Base-by-base conservation (phyloP, 2,888 invertebrate species). In the Fabriciana adippe region DNA sequence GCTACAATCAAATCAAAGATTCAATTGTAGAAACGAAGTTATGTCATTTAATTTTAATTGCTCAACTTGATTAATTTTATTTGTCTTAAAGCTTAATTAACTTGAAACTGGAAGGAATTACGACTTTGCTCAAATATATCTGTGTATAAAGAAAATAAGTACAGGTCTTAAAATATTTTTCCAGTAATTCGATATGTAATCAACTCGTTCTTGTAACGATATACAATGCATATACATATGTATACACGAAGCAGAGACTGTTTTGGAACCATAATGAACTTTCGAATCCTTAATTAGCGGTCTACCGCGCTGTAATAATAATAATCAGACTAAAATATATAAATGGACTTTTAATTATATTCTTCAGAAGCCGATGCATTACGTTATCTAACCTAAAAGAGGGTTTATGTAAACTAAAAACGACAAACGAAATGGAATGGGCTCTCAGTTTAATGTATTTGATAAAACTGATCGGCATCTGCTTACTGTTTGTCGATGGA, bases 391-490 rank as follows among this genome's bases (percentile, higher is more conserved):
- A 75, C 77, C 66, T 61, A 66, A 76, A 80, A 85, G 84, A 84
- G 84, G 83, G 84, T 85, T 88, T 86, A 88, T 85, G 81, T 73
- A 74, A 75, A 77, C 80, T 82, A 85, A 85, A 83, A 85, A 82
- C 73, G 73, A 79, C 81, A 79, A 80, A 82, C 84, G 83, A 86
- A 89, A 88, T 84, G 84, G 87, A 86, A 85, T 84, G 86, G 86
- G 86, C 84, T 86, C 82, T 86, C 85, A 86, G 86, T 90, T 91
- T 90, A 91, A 92, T 91, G 92, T 89, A 87, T 91, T 89, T 90
- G 92, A 92, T 92, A 92, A 92, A 85, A 88, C 81, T 89, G 92
- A 91, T 90, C 87, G 90, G 83, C 90, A 86, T 88, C 89, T 89
- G 90, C 88, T 88, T 87, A 89, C 90, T 81, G 89, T 87, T 85